Conservation (phyloP, 2,888 invertebrate genomes). For the Drosophila mercatorum region DNA sequence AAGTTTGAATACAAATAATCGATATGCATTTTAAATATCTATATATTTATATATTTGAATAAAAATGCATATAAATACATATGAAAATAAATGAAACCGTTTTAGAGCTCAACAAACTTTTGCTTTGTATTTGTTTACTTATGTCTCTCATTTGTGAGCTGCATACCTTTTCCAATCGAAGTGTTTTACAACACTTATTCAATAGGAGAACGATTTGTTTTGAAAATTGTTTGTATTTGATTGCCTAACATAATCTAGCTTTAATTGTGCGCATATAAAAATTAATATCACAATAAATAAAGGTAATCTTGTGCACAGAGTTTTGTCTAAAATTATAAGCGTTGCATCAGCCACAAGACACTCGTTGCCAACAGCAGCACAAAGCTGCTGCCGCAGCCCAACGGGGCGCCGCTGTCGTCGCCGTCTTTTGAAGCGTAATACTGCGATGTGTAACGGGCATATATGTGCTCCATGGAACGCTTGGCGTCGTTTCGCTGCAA, state of each 20-base stretch:
- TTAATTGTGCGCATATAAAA: constrained; percentile 49
- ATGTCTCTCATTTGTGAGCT: constrained; percentile 10
- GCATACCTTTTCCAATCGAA: constrained; percentile 24
- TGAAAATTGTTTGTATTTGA: constrained; percentile 11
- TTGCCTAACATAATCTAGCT: constrained; percentile 48
- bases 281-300: constrained; percentile 75
- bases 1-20: constrained; percentile 4
- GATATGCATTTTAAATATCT: neutral
- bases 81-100: neutral
- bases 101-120: neutral
- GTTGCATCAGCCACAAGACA: constrained; percentile 22
- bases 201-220: constrained; percentile 9
- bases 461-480: constrained; percentile 82
- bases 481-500: constrained; percentile 76
- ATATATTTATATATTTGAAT: neutral
- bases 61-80: neutral
- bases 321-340: constrained; percentile 31
- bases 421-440: constrained; percentile 62
- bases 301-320: constrained; percentile 29
- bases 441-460: constrained; percentile 70
- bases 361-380: constrained; percentile 22
- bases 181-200: constrained; percentile 37
- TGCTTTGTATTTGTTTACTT: neutral
- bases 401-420: constrained; percentile 22
- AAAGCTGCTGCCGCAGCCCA: neutral